Base-by-base conservation (phyloP, 2,888 invertebrate genomes). In the Octonoba sinensis region DNA sequence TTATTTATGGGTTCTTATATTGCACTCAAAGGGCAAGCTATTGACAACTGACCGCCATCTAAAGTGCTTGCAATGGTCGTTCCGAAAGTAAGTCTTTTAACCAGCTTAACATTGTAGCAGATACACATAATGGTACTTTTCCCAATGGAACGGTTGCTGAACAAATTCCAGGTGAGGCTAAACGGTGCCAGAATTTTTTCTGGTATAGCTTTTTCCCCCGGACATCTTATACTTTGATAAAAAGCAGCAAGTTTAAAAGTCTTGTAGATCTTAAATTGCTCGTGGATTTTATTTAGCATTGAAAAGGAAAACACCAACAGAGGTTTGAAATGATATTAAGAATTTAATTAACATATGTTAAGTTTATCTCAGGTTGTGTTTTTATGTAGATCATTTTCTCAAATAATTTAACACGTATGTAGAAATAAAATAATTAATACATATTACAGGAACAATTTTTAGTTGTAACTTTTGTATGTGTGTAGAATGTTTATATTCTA, bases 21-120 rank as follows among this genome's bases (percentile, higher is more conserved):
- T 44, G 66, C 78, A 44, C 60, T 72, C 72, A 67, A 72, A 72
- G 66, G 78, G 78, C 72, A 79, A 72, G 18, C 1, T 11, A 65
- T 44, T 72, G 78, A 72, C 72, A 79, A 72, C 67, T 79, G 78
- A 66, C 72, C 72, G 71, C 57, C 71, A 77, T 65, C 71, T 77
- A 71, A 77, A 77, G 77, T 71, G 71, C 77, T 77, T 57, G 71
- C 65, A 22, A 77, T 46, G 65, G 71, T 77, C 69, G 77, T 77
- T 77, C 71, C 70, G 36, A 60, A 67, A 79, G 66, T 49, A 60
- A 44, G 66, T 79, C 78, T 72, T 72, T 72, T 79, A 67, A 60
- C 60, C 51, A 46, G 66, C 27, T 47, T 44, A 56, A 22, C 18
- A 51, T 59, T 65, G 75, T 60, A 36, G 4, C 8, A 36, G 8